A percentile compares a stretch with the other conserved stretches of the same genome.
Conservation (phyloP, 2,888 invertebrate genomes). For the Napeogenes inachia region DNA sequence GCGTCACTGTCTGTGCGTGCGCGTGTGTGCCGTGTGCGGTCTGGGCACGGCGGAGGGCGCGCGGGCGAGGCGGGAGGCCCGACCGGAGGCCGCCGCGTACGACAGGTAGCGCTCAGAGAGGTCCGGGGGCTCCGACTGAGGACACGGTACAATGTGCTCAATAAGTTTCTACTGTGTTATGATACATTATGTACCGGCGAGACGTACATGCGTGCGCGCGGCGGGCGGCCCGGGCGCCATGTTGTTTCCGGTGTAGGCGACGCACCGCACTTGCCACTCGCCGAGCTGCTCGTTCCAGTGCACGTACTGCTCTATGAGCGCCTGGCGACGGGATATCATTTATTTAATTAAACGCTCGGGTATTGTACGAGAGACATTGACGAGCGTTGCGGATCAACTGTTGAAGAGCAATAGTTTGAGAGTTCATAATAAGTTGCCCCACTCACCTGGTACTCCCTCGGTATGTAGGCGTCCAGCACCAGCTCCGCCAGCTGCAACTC, state of each 20-base stretch:
- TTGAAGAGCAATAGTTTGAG: not conserved
- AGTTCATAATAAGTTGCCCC: not conserved
- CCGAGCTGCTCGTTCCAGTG: slow-evolving; percentile 99
- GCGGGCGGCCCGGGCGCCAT: slow-evolving; percentile 76
- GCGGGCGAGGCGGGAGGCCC: slow-evolving; percentile 44
- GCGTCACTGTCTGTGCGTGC: not conserved
- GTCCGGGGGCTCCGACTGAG: slow-evolving; percentile 62
- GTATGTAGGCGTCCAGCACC: slow-evolving; percentile 95
- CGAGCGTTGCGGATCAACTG: not conserved
- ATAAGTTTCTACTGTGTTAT: not conserved
- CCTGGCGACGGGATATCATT: slow-evolving; percentile 66
- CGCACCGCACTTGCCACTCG: slow-evolving; percentile 98
- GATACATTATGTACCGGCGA: not conserved
- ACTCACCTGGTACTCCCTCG: slow-evolving; percentile 90
- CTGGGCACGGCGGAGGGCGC: slow-evolving; percentile 68
- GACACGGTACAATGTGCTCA: not conserved
- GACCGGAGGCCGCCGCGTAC: slow-evolving; percentile 43
- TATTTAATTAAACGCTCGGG: too few species aligned
- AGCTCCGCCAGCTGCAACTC: slow-evolving; percentile 94
- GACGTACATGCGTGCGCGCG: slow-evolving; percentile 23
- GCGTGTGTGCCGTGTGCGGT: slow-evolving; percentile 52
- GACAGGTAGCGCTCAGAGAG: slow-evolving; percentile 61
- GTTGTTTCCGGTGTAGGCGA: slow-evolving; percentile 99
- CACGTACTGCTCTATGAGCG: slow-evolving; percentile 92
- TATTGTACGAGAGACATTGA: too few species aligned